phyloP scores from a whole-genome alignment of 2,888 invertebrate genomes.

The Cryptus viduatorius region DNA sequence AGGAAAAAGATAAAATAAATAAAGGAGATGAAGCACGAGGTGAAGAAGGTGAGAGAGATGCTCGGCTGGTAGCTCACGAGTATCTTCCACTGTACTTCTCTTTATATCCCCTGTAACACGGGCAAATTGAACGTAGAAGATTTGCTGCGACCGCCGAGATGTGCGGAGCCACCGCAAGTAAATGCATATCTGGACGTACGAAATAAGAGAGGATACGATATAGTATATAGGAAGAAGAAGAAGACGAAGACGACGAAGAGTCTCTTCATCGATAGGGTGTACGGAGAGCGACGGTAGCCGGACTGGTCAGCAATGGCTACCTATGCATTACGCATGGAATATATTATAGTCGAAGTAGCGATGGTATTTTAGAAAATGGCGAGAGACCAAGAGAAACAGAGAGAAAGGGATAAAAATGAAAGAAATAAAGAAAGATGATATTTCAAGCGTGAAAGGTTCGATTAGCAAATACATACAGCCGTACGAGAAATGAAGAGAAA shows the following conservation, averaged over 20 bases:
- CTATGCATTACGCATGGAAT: conserved; percentile 39
- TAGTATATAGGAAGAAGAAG: conserved; percentile 1
- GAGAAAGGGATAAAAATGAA: background rate
- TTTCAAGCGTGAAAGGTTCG: conserved; percentile 55
- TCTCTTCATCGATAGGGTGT: conserved; percentile 12
- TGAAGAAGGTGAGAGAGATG: conserved; percentile 33
- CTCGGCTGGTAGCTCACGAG: conserved; percentile 31
- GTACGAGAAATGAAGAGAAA: conserved; percentile 27
- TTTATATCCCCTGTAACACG: conserved; percentile 78
- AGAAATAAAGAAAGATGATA: conserved; percentile 4
- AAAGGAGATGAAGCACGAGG: conserved; percentile 26
- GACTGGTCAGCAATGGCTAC: conserved; percentile 25
- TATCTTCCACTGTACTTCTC: conserved; percentile 26
- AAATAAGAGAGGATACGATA: conserved; percentile 27
- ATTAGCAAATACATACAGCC: conserved; percentile 53
- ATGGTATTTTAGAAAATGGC: conserved; percentile 24
- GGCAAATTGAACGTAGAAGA: conserved; percentile 81
- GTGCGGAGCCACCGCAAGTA: conserved; percentile 79
- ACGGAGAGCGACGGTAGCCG: conserved; percentile 38
- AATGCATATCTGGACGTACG: conserved; percentile 77
- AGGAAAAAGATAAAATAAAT: conserved; percentile 2
- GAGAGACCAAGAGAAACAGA: background rate
- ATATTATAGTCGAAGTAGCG: background rate
- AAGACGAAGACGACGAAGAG: background rate
- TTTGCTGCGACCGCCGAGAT: conserved; percentile 79